Evolutionary conservation across 2,113 vertebrate genomes (phyloP).

Genomic region (Nyctereutes procyonoides): DNA sequence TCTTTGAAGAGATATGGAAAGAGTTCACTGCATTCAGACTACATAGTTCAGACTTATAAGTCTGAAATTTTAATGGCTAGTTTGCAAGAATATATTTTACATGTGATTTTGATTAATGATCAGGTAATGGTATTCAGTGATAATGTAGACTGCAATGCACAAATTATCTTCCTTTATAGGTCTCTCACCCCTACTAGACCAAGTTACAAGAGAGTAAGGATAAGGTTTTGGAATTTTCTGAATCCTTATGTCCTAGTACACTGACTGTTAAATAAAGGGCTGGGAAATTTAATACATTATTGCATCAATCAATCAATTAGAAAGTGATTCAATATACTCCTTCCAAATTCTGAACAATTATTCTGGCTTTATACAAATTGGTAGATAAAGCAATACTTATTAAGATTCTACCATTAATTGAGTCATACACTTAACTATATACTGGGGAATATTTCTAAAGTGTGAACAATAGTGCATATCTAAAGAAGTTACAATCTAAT

Average conservation of each 20-base stretch:
- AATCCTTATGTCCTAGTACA: neutral
- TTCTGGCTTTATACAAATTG: neutral
- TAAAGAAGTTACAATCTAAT: constrained; percentile 15
- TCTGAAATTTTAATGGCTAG: neutral
- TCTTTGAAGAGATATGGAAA: neutral
- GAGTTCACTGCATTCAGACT: neutral
- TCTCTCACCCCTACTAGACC: neutral
- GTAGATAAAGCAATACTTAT: neutral
- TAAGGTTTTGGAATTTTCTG: constrained; percentile 16
- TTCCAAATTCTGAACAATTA: constrained; percentile 37
- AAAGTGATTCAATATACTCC: neutral
- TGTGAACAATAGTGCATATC: neutral
- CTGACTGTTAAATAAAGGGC: neutral
- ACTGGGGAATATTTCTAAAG: neutral
- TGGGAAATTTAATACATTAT: neutral
- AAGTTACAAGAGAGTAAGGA: neutral
- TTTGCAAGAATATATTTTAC: constrained; percentile 28
- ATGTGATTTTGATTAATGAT: neutral
- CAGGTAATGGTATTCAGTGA: neutral
- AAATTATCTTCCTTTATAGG: neutral
- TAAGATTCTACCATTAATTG: neutral
- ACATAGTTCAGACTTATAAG: neutral
- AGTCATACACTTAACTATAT: neutral
- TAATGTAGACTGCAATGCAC: neutral
- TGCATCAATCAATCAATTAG: neutral